Evolutionary conservation across 2,888 invertebrate genomes (phyloP).

Genomic region (Isotomurus palustris): DNA sequence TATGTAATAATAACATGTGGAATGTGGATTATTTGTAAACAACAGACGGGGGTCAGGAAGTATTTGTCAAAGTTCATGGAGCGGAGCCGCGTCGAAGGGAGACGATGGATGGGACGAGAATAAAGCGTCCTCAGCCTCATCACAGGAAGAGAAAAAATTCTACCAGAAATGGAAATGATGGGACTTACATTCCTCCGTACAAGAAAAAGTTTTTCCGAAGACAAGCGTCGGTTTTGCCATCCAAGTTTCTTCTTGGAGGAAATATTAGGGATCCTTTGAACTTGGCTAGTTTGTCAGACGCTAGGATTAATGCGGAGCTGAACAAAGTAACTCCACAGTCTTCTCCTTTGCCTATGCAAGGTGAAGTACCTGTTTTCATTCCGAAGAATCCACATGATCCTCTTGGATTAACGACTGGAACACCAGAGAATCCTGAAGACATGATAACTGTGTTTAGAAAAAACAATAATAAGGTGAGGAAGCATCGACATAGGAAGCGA

Average conservation of each 20-base stretch:
- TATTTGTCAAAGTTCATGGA: no score
- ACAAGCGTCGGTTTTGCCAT: slow-evolving; percentile 65
- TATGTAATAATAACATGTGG: no score
- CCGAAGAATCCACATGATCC: slow-evolving; percentile 91
- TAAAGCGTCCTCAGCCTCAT: slow-evolving; percentile 11
- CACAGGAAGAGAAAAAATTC: slow-evolving; percentile 58
- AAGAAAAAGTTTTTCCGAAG: slow-evolving; percentile 55
- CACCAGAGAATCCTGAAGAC: slow-evolving; percentile 23
- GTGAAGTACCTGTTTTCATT: slow-evolving; percentile 82
- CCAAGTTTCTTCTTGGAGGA: slow-evolving; percentile 88
- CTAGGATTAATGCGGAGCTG: slow-evolving; percentile 59
- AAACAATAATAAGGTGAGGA: slow-evolving; percentile 24
- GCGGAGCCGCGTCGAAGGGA: background rate
- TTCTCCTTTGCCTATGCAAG: slow-evolving; percentile 82
- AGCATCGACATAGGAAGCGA: slow-evolving; percentile 35
- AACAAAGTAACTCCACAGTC: slow-evolving; percentile 89
- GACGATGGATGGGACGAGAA: slow-evolving; percentile 5
- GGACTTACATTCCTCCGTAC: slow-evolving; percentile 70
- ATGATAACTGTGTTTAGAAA: slow-evolving; percentile 28
- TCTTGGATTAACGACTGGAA: slow-evolving; percentile 60
- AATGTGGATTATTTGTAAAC: no score
- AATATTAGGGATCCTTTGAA: slow-evolving; percentile 94
- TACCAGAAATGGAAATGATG: slow-evolving; percentile 63
- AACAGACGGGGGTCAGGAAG: no score
- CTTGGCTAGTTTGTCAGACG: slow-evolving; percentile 72